Evolutionary conservation across 2,797 vertebrate species (phyloP), one percentile per base, ranked within the genome.

Genomic region (Carduelis carduelis): DNA sequence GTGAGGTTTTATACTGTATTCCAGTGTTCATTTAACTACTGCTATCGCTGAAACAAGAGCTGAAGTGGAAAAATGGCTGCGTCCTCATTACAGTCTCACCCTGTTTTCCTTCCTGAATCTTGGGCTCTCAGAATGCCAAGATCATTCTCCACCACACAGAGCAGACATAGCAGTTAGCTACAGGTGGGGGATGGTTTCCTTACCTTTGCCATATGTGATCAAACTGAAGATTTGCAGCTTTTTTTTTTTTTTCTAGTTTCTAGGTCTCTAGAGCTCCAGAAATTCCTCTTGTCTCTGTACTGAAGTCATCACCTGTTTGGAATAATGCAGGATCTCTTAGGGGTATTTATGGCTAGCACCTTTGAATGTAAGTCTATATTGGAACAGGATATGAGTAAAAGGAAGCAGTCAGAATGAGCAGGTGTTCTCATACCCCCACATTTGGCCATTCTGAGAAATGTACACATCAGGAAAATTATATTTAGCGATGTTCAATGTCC

Each of bases 321-420:
- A 92, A 69, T 96, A 83, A 70, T 72, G n/a, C 63, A 59, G 83
- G 61, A 78, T 96, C 72, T 91, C 85, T 39, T 89, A 64, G 82
- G 44, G 85, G 61, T 39, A 52, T 92, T 94, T 84, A 32, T 75
- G 78, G 74, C 86, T 78, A 69, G 60, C 74, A 77, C 55, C 44
- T 76, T 86, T 93, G 83, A 86, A 59, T 14, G 8, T 64, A 50
- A 65, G 30, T 41, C 78, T 92, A 5, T 69, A 37, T 94, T 86
- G 83, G 89, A 83, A 95, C 96, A 98, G 98, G 98, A 98, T 96
- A 41, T 98, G 98, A 98, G 91, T 97, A 98, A 98, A 89, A 98
- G 98, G 98, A 98, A 98, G 91, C 93, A 81, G 93, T 96, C 95
- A 93, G 70, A 94, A 46, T 63, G 26, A 94, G 93, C 80, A 82